Evolutionary conservation across 2,888 invertebrate genomes (phyloP).

Genomic region (Eristalinus aeneus): DNA sequence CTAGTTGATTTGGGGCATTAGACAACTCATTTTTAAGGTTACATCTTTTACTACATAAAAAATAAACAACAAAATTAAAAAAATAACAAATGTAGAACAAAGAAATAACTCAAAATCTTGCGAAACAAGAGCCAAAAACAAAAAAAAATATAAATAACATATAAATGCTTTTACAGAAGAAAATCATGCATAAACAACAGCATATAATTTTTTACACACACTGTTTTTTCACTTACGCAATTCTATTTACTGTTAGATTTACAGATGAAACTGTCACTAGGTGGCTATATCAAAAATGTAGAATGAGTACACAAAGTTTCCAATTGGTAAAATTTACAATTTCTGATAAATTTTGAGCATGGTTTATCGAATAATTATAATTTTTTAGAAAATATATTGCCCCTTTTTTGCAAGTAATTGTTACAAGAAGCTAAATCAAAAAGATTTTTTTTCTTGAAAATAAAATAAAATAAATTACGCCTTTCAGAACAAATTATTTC

Average conservation of each 20-base stretch:
- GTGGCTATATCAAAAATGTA: slow-evolving; percentile 84
- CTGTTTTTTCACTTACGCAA: slow-evolving; percentile 88
- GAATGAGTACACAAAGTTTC: slow-evolving; percentile 64
- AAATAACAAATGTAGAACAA: slow-evolving; percentile 51
- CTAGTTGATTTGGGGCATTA: slow-evolving; percentile 64
- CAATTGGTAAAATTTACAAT: slow-evolving; percentile 55
- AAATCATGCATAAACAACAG: slow-evolving; percentile 59
- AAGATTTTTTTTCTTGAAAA: too few relatives aligned
- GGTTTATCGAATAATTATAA: slow-evolving; percentile 15
- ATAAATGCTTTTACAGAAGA: slow-evolving; percentile 41
- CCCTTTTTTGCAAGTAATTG: neutral
- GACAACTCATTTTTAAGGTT: slow-evolving; percentile 71
- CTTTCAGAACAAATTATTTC: too few relatives aligned
- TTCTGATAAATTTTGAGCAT: slow-evolving; percentile 38
- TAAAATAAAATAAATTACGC: too few relatives aligned
- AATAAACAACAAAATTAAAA: slow-evolving; percentile 52
- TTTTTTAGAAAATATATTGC: neutral
- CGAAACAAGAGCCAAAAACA: slow-evolving; percentile 50
- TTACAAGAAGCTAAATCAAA: neutral
- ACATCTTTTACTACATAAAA: slow-evolving; percentile 72
- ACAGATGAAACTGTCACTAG: slow-evolving; percentile 95
- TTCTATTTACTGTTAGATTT: slow-evolving; percentile 95
- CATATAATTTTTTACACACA: slow-evolving; percentile 52
- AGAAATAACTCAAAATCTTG: slow-evolving; percentile 45
- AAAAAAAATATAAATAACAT: slow-evolving; percentile 20